Conservation (phyloP, 2,797 vertebrate species). For the Crenuchus spilurus region DNA sequence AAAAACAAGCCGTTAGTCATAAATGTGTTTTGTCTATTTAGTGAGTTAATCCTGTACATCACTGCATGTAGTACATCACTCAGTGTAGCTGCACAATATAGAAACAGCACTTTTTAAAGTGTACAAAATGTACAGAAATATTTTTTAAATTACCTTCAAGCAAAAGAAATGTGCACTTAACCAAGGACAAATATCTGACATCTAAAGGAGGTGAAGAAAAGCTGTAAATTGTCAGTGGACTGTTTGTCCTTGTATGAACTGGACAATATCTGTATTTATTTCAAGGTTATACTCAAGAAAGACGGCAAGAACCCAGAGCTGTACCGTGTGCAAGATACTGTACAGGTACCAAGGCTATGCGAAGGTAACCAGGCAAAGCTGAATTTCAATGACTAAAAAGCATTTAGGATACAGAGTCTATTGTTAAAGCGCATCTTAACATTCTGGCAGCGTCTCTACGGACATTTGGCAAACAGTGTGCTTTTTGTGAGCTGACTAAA, state of each 20-base stretch:
- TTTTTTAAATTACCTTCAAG: too few species aligned
- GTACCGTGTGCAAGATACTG: neutral
- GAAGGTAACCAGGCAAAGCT: constrained; percentile 13
- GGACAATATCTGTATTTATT: constrained; percentile 11
- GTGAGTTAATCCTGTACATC: too few species aligned
- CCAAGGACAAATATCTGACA: constrained; percentile 2
- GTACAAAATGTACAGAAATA: neutral
- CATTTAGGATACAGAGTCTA: neutral
- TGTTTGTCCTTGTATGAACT: constrained; percentile 16
- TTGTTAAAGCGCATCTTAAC: constrained; percentile 32
- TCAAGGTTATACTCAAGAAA: constrained; percentile 40
- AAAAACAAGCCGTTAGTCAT: too few species aligned
- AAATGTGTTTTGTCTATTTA: too few species aligned
- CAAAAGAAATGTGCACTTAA: neutral
- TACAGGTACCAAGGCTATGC: constrained; percentile 8
- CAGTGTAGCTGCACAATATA: too few species aligned
- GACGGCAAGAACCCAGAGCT: constrained; percentile 1
- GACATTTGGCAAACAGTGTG: constrained; percentile 12
- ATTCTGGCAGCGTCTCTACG: constrained; percentile 5
- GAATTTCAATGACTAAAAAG: constrained; percentile 1
- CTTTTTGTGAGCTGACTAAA: constrained; percentile 14
- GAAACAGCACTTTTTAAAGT: neutral
- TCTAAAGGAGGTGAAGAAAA: neutral
- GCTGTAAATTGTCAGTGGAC: neutral
- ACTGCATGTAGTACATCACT: too few species aligned